A percentile compares a stretch with the other conserved stretches of the same genome.
Conservation (phyloP, 2,888 invertebrate genomes). For the Rhagonycha fulva region DNA sequence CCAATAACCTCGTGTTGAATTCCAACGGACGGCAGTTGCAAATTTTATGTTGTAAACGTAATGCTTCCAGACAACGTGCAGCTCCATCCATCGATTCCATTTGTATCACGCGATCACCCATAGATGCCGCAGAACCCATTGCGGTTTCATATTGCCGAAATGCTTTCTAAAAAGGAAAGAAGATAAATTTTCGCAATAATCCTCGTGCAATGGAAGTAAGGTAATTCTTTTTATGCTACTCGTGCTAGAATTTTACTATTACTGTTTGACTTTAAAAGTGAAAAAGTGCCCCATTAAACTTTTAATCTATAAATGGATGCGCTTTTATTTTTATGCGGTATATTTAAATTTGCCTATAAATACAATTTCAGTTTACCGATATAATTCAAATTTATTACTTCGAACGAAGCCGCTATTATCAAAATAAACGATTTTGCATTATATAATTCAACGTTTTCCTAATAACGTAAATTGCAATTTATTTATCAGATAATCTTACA, state of each 20-base stretch:
- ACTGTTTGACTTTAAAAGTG: background rate
- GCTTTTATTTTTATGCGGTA: background rate
- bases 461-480: background rate
- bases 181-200: background rate
- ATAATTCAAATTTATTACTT: background rate
- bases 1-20: conserved; percentile 81
- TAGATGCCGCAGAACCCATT: conserved; percentile 78
- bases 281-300: background rate
- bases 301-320: background rate
- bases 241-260: background rate
- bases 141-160: conserved; percentile 84
- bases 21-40: conserved; percentile 86
- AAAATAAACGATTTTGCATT: background rate
- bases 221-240: background rate
- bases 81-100: conserved; percentile 92
- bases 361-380: background rate
- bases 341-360: background rate
- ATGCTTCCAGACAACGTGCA: conserved; percentile 77
- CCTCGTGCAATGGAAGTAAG: background rate
- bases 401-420: background rate
- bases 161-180: conserved; percentile 59
- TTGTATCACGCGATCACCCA: conserved; percentile 83
- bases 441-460: background rate
- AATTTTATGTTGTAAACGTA: conserved; percentile 79
- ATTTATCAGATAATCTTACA: background rate